Percentiles rank a stretch among this genome's conserved stretches.
Conservation (phyloP, 2,113 vertebrate genomes). For the Calonectris borealis region DNA sequence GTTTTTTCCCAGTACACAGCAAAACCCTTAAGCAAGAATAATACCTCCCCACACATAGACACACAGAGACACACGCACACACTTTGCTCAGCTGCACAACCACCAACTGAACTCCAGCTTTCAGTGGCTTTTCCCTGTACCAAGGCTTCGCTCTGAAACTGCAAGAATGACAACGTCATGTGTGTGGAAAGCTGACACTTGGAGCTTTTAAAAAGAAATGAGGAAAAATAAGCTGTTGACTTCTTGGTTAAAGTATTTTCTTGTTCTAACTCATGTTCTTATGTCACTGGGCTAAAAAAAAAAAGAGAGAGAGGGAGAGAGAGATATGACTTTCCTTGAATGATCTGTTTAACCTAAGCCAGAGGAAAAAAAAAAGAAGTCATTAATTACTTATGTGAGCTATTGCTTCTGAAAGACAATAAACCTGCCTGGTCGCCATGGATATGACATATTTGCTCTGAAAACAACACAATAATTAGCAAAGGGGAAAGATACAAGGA, state of each 20-base stretch:
- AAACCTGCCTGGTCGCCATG: constrained; percentile 99
- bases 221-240: constrained; percentile 77
- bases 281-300: constrained; percentile 80
- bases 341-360: constrained; percentile 99
- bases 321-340: constrained; percentile 96
- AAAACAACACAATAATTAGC: constrained; percentile 99
- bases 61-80: neutral
- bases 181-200: constrained; percentile 76
- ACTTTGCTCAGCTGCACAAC: constrained; percentile 9
- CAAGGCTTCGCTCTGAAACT: constrained; percentile 41
- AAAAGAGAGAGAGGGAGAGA: constrained; percentile 69
- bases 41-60: neutral
- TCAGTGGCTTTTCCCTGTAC: constrained; percentile 43
- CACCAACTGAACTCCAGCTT: constrained; percentile 47
- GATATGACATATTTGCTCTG: constrained; percentile 99
- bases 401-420: constrained; percentile 99
- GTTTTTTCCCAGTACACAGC: constrained; percentile 2
- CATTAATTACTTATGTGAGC: constrained; percentile 99
- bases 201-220: constrained; percentile 74
- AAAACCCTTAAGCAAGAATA: constrained; percentile 54
- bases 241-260: constrained; percentile 82
- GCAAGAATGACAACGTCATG: constrained; percentile 72
- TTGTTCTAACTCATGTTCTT: constrained; percentile 94
- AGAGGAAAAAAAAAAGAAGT: constrained; percentile 94
- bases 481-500: constrained; percentile 99